Evolutionary conservation across 1,140 invertebrate species (phyloP), one percentile per base, ranked within the genome.

Genomic region (Nomia melanderi): DNA sequence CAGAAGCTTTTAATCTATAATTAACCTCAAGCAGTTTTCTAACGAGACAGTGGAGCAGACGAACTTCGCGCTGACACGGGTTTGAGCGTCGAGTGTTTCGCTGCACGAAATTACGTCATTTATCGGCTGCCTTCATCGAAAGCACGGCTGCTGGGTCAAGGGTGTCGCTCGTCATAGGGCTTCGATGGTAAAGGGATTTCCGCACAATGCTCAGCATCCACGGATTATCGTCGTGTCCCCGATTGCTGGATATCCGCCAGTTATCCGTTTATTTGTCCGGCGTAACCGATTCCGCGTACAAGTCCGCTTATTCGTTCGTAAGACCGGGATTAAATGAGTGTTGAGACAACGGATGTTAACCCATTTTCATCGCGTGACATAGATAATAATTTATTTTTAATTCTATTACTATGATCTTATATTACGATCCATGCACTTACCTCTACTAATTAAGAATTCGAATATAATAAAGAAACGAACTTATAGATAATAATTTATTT

Each of bases 171-270:
- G 20, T 82, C 79, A 54, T 70, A 67, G 65, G 47, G 56, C 17
- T 57, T 9, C 47, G 41, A 29, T 44, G 47, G 23, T 31, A 36
- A 47, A 31, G 53, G 36, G 29, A 66, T 50, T 59, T 71, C 67
- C 50, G 56, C 36, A 23, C 23, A 50, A 53, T 33, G 65, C 50
- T 60, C 36, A 63, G 57, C 56, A 67, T 78, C 29, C 77, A 73
- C 65, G 70, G 66, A 72, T 82, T 81, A 83, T 83, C 66, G 66
- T 70, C 75, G 50, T 31, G 39, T 36, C 39, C 36, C 57, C 62
- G 60, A 76, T 69, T 78, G 41, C 63, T 23, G n/a, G 70, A 73
- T 83, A 69, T 73, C 56, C 57, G 67, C 62, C 47, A 17, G 59
- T 47, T 73, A 47, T 69, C 60, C 36, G 31, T 82, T 74, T 67